Conservation (phyloP, 2,113 vertebrate species). For the Halichoeres trimaculatus region DNA sequence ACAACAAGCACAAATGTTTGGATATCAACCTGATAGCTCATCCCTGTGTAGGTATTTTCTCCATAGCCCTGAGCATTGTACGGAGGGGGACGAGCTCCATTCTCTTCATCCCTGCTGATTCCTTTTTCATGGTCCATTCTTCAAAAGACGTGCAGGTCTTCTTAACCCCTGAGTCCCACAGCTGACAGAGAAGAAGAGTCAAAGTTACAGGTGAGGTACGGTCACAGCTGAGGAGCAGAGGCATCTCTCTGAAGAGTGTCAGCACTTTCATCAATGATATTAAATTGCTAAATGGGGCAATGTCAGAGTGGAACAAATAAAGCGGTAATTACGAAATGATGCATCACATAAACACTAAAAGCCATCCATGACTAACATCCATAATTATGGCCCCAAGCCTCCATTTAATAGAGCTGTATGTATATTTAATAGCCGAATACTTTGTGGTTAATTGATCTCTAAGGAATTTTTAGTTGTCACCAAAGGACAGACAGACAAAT, state of each 20-base stretch:
- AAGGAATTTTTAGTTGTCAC: constrained; percentile 49
- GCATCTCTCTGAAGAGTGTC: constrained; percentile 7
- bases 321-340: constrained; percentile 66
- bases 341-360: constrained; percentile 58
- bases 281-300: constrained; percentile 39
- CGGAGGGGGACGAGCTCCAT: constrained; percentile 43
- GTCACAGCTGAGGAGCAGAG: constrained; percentile 11
- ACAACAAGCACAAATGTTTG: constrained; percentile 5
- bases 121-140: constrained; percentile 51
- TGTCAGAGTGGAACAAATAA: constrained; percentile 58
- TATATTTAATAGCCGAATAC: constrained; percentile 65
- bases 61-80: constrained; percentile 56
- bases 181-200: constrained; percentile 1
- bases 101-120: neutral
- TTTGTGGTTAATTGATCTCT: constrained; percentile 62
- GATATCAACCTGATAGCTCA: constrained; percentile 59
- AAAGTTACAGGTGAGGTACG: constrained; percentile 8
- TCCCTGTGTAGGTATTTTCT: constrained; percentile 17
- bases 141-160: neutral
- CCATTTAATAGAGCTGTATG: constrained; percentile 54
- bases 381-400: constrained; percentile 61
- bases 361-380: constrained; percentile 56
- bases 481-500: constrained; percentile 16
- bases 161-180: neutral
- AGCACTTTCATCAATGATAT: constrained; percentile 34